phyloP scores from a whole-genome alignment of 2,888 invertebrate species.

The Drosophila kokeensis region DNA sequence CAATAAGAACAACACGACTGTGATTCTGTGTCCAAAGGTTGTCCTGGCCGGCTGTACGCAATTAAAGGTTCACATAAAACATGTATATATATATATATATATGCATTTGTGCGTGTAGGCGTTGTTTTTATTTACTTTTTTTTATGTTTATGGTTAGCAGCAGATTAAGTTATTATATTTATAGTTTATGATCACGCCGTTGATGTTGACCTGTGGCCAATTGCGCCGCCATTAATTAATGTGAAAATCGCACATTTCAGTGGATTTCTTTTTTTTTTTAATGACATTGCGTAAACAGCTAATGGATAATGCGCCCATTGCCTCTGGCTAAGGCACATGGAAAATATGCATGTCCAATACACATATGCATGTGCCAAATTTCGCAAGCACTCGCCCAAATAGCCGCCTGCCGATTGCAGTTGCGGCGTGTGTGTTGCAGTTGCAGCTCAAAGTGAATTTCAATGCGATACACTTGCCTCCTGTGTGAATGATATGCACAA shows the following conservation, averaged over 20 bases:
- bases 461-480: slow-evolving; percentile 37
- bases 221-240: slow-evolving; percentile 27
- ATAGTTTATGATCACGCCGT: slow-evolving; percentile 43
- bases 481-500: slow-evolving; percentile 34
- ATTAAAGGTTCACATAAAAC: slow-evolving; percentile 4
- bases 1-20: slow-evolving; percentile 19
- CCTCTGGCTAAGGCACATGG: neutral
- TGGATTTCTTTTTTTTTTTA: slow-evolving; percentile 18
- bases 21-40: slow-evolving; percentile 13
- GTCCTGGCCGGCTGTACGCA: slow-evolving; percentile 3
- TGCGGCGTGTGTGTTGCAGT: slow-evolving; percentile 18
- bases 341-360: slow-evolving; percentile 2
- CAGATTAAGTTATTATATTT: slow-evolving; percentile 60
- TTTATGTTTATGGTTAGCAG: slow-evolving; percentile 44
- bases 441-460: slow-evolving; percentile 54
- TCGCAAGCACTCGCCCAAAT: neutral
- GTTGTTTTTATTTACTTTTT: slow-evolving; percentile 13
- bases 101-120: slow-evolving; percentile 1
- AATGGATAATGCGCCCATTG: slow-evolving; percentile 20
- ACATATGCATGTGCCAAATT: slow-evolving; percentile 14
- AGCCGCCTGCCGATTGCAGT: neutral
- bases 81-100: neutral
- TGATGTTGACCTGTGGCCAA: slow-evolving; percentile 20
- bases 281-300: slow-evolving; percentile 18
- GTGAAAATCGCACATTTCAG: slow-evolving; percentile 31